Evolutionary conservation across 2,888 invertebrate genomes (phyloP).

Genomic region (Orthosia cruda): DNA sequence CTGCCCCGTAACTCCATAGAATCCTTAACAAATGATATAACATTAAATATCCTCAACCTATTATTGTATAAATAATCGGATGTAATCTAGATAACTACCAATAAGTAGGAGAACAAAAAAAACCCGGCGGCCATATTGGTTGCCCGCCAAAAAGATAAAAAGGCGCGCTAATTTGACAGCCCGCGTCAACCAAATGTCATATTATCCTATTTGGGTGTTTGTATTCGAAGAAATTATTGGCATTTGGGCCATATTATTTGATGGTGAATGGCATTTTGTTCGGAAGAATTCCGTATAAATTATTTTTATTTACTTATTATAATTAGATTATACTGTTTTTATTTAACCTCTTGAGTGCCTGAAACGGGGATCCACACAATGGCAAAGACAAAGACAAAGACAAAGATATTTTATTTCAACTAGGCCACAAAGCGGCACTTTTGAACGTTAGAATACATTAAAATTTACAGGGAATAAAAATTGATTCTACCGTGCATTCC

Average conservation of each 20-base stretch:
- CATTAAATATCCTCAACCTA: slow-evolving; percentile 38
- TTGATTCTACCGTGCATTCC: no score
- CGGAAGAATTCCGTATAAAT: slow-evolving; percentile 34
- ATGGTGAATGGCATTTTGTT: slow-evolving; percentile 1
- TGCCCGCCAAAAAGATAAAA: slow-evolving; percentile 63
- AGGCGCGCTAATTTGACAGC: slow-evolving; percentile 76
- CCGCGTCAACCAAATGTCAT: slow-evolving; percentile 81
- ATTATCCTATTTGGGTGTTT: slow-evolving; percentile 43
- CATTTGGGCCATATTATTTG: neutral
- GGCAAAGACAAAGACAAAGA: no score
- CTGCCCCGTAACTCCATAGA: slow-evolving; percentile 15
- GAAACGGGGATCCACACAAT: no score
- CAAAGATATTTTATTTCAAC: no score
- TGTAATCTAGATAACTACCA: slow-evolving; percentile 27
- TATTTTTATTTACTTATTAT: no score
- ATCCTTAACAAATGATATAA: slow-evolving; percentile 32
- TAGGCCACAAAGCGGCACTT: no score
- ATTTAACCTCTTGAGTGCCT: no score
- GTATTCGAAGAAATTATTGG: slow-evolving; percentile 30
- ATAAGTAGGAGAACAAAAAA: slow-evolving; percentile 18
- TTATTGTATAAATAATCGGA: slow-evolving; percentile 41
- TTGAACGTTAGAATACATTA: no score
- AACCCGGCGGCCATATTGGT: slow-evolving; percentile 34
- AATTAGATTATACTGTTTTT: no score
- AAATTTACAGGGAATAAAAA: no score